Evolutionary conservation across 2,888 invertebrate genomes (phyloP), one percentile per base, ranked within the genome.

Genomic region (Drosophila gaucha): DNA sequence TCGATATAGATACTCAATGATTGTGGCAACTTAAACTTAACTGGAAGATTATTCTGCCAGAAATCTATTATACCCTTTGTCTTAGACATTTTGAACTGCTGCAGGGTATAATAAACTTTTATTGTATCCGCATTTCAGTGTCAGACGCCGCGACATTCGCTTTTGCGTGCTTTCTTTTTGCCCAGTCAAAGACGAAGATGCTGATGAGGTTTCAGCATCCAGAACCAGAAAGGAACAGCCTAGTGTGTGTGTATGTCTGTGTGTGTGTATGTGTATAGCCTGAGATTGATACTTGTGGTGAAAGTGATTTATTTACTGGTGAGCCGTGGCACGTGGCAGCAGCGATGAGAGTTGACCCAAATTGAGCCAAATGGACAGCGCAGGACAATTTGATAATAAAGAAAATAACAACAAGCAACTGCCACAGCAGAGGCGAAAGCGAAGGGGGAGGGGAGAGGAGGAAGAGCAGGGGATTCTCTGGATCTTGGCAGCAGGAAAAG

Each of bases 51-150:
- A n/a, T n/a, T n/a, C n/a, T n/a, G n/a, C n/a, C n/a, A n/a, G n/a
- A n/a, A n/a, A n/a, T n/a, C n/a, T n/a, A n/a, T n/a, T n/a, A n/a
- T 18, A 16, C 12, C 1, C 43, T 28, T 12, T 18, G 6, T 26
- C 28, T 9, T 10, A 3, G n/a, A n/a, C n/a, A n/a, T n/a, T n/a
- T 12, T 44, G 6, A n/a, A 8, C 20, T 16, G 5, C 8, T 31
- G 9, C 30, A 31, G 51, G 39, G 51, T 38, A 70, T 62, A 56
- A 76, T 66, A 78, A 79, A 84, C 70, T 84, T 86, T 84, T 84
- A 84, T 84, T 84, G 87, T 84, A 84, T 84, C 85, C 86, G 84
- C 84, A 84, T 86, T 86, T 84, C 75, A 79, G 82, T 86, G 74
- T 83, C 85, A 77, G 68, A 62, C 78, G 73, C 50, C 62, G 65